phyloP scores from a whole-genome alignment of 2,797 vertebrate species.

The Danio aesculapii region DNA sequence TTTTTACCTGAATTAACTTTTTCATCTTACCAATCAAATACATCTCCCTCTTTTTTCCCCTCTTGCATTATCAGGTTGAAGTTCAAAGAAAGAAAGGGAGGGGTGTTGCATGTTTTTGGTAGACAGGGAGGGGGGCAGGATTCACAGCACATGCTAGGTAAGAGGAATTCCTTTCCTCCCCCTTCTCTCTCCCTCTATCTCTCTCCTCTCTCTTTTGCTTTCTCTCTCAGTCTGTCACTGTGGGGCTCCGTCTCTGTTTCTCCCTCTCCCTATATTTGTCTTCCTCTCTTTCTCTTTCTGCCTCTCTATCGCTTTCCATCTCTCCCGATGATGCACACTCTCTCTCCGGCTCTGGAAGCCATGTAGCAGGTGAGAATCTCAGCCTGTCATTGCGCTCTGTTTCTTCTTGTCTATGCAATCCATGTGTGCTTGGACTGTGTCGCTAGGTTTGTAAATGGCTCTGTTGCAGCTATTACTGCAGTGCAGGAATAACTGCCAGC shows the following conservation, averaged over 20 bases:
- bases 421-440: conserved; percentile 35
- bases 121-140: conserved; percentile 29
- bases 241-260: conserved; percentile 62
- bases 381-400: conserved; percentile 29
- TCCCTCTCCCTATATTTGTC: conserved; percentile 28
- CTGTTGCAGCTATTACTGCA: conserved; percentile 53
- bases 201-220: too few relatives aligned
- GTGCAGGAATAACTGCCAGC: conserved; percentile 58
- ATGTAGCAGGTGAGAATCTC: conserved; percentile 61
- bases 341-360: conserved; percentile 47
- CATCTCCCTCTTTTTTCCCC: not conserved
- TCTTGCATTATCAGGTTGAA: conserved; percentile 46
- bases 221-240: conserved; percentile 42
- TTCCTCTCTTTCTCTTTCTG: conserved; percentile 63
- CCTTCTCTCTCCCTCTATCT: conserved; percentile 38
- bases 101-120: conserved; percentile 8
- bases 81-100: conserved; percentile 33
- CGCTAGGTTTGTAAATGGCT: conserved; percentile 27
- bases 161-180: conserved; percentile 51
- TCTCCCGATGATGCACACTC: conserved; percentile 62
- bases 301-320: conserved; percentile 62
- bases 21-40: not conserved
- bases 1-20: too few relatives aligned
- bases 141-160: conserved; percentile 46
- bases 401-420: conserved; percentile 1